Percentiles rank a stretch among this genome's conserved stretches.
Evolutionary conservation across 2,797 vertebrate genomes (phyloP).

Genomic region (Platalea minor): DNA sequence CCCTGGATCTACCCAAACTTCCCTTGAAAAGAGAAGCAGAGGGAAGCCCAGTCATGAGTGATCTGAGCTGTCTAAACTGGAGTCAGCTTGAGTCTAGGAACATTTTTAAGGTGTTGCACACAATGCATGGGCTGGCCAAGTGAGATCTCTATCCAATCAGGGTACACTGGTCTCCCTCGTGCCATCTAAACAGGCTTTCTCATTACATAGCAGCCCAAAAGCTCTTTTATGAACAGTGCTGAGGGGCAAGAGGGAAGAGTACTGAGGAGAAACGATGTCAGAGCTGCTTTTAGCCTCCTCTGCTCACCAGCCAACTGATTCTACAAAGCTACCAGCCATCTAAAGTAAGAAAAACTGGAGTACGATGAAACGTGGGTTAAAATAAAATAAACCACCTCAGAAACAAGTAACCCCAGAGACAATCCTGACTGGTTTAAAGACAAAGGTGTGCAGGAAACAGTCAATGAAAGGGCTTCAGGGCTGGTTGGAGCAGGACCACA

Average conservation of each 20-base stretch:
- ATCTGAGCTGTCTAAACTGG: background rate
- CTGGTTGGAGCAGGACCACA: background rate
- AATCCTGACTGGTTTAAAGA: background rate
- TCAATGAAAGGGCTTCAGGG: background rate
- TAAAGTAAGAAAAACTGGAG: background rate
- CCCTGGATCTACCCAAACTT: background rate
- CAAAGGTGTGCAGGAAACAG: background rate
- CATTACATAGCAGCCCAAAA: background rate
- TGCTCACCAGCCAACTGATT: no score
- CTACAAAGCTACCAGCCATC: background rate
- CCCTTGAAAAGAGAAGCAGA: background rate
- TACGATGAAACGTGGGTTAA: background rate
- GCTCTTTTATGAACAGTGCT: background rate
- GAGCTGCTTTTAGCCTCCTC: background rate
- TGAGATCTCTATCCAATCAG: background rate
- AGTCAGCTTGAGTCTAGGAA: background rate
- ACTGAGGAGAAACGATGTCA: background rate
- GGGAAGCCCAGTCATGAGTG: background rate
- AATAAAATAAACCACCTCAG: background rate
- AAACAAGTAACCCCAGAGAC: background rate
- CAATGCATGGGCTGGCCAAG: background rate
- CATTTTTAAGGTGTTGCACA: background rate
- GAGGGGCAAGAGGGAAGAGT: background rate
- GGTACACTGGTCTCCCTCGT: background rate
- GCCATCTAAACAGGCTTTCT: background rate